Base-by-base conservation (phyloP, 2,888 invertebrate genomes). In the Pimpla rufipes region DNA sequence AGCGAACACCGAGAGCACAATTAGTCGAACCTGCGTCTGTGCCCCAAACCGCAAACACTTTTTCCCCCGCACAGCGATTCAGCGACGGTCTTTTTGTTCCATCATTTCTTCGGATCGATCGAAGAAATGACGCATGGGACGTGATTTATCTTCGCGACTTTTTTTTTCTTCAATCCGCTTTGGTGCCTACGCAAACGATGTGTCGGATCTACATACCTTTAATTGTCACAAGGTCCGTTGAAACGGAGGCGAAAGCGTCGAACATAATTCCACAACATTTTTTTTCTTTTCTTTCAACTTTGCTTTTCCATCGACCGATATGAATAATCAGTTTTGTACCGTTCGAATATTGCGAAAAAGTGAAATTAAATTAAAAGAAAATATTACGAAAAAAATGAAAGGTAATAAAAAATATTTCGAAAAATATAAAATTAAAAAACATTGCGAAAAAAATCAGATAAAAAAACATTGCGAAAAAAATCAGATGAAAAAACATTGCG, bases 1-100 rank as follows among this genome's bases (percentile, higher is more conserved):
- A 57, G n/a, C n/a, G n/a, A n/a, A n/a, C n/a, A n/a, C 45, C 84
- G 76, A 85, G 83, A 85, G 82, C 81, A 83, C 81, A 81, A 70
- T 73, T 76, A 47, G 21, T 75, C 50, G 57, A 42, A 83, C 66
- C 42, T 79, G 59, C 50, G 71, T 37, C 66, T 18, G 29, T n/a
- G 16, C 29, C 57, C 57, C 16, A 50, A 55, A 18, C 23, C 5
- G 13, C 68, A 55, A 45, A 18, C 40, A 23, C 18, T 70, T 67
- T 76, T 47, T 42, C 11, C 18, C 37, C 45, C 16, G 16, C 5
- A 23, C 13, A 42, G 8, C 40, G 21, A 50, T n/a, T n/a, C 10
- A n/a, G 10, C 37, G n/a, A n/a, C 37, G 2, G 35, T 8, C 16
- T 50, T 71, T 35, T 73, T 35, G 3, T 16, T 21, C 35, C 35